Percentiles rank a stretch among this genome's conserved stretches.
Conservation (phyloP, 2,113 vertebrate species). For the Tetraodon nigroviridis region DNA sequence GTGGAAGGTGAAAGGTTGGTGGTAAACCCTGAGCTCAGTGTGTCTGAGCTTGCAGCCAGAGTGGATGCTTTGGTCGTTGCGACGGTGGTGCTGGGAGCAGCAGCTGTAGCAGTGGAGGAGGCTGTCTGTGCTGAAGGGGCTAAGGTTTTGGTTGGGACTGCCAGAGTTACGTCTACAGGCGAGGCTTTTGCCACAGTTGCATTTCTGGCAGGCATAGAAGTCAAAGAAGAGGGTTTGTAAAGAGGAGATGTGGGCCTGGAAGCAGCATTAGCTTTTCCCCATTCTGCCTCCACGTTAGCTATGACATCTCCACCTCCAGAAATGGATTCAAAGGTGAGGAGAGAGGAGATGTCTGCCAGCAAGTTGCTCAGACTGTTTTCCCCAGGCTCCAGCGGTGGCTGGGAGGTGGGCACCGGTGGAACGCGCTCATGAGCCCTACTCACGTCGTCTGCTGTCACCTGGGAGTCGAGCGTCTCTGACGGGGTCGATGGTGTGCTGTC, state of each 20-base stretch:
- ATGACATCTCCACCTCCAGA: slow-evolving; percentile 92
- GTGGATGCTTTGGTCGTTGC: slow-evolving; percentile 54
- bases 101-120: slow-evolving; percentile 22
- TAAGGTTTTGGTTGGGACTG: slow-evolving; percentile 5
- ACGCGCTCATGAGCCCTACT: slow-evolving; percentile 43
- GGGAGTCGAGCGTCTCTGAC: slow-evolving; percentile 60
- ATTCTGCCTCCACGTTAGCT: slow-evolving; percentile 81
- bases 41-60: slow-evolving; percentile 37
- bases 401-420: slow-evolving; percentile 41
- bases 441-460: slow-evolving; percentile 60
- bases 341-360: slow-evolving; percentile 97
- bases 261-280: slow-evolving; percentile 78
- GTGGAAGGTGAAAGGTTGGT: slow-evolving; percentile 13
- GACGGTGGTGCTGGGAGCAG: slow-evolving; percentile 38
- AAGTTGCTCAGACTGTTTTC: slow-evolving; percentile 87
- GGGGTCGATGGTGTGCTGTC: slow-evolving; percentile 41
- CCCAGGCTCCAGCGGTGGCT: slow-evolving; percentile 80
- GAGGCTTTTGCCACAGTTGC: slow-evolving; percentile 22
- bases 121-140: slow-evolving; percentile 13
- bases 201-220: slow-evolving; percentile 16
- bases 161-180: slow-evolving; percentile 4
- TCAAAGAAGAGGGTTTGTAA: slow-evolving; percentile 34
- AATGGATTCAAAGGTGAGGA: slow-evolving; percentile 97
- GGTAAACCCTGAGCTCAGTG: slow-evolving; percentile 35
- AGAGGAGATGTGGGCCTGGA: slow-evolving; percentile 33